Evolutionary conservation across 2,797 vertebrate genomes (phyloP).

Genomic region (Synanceia verrucosa): DNA sequence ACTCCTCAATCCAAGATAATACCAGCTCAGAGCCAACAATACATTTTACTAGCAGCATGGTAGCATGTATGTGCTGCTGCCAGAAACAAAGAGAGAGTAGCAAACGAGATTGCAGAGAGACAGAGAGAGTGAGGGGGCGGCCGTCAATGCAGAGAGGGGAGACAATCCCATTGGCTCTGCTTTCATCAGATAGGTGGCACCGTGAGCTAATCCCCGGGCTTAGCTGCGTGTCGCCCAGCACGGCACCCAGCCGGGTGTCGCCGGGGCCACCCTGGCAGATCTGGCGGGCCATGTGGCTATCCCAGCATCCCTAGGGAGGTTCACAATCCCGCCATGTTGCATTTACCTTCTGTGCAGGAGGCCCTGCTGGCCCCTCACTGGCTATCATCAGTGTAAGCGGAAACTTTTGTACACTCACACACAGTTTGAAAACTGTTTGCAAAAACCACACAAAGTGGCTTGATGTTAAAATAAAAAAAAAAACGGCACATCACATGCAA

Average conservation of each 20-base stretch:
- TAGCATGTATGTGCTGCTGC: constrained; percentile 66
- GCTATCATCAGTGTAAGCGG: constrained; percentile 50
- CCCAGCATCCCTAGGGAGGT: constrained; percentile 68
- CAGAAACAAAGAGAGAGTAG: constrained; percentile 71
- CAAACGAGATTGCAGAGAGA: constrained; percentile 32
- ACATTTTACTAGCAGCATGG: constrained; percentile 67
- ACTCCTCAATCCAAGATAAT: constrained; percentile 46
- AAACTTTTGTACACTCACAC: constrained; percentile 62
- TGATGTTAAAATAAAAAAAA: constrained; percentile 52
- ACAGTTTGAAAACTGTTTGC: constrained; percentile 45
- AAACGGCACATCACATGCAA: constrained; percentile 60
- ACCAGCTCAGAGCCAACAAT: constrained; percentile 47
- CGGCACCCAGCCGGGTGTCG: constrained; percentile 72
- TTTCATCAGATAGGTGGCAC: constrained; percentile 69
- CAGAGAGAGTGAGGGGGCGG: constrained; percentile 15
- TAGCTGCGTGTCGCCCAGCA: constrained; percentile 62
- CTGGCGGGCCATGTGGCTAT: constrained; percentile 76
- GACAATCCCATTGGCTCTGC: constrained; percentile 64
- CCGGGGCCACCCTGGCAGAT: constrained; percentile 75
- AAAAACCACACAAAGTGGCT: constrained; percentile 54
- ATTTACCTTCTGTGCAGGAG: constrained; percentile 84
- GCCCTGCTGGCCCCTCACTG: constrained; percentile 65
- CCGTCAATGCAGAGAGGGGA: constrained; percentile 26
- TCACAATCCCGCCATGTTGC: constrained; percentile 76
- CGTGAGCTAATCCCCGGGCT: constrained; percentile 70